Percentiles rank a stretch among this genome's conserved stretches.
phyloP scores from a whole-genome alignment of 92 coral and sea anemone species.

The Blastomussa wellsi region DNA sequence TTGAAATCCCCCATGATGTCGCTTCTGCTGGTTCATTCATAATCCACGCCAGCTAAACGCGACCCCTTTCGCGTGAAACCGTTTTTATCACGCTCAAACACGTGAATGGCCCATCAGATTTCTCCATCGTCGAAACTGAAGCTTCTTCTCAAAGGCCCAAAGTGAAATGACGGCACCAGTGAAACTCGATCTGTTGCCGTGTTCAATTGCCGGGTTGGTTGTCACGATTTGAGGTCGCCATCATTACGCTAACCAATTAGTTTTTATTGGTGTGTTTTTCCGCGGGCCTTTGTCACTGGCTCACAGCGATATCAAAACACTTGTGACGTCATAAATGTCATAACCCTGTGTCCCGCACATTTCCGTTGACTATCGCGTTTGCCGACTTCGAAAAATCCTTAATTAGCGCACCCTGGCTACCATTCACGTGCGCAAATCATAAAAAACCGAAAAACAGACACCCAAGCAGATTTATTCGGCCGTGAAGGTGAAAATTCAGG shows the following conservation, averaged over 20 bases:
- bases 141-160: conserved; percentile 7
- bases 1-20: conserved; percentile 46
- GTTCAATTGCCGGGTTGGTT: background rate
- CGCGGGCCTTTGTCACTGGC: conserved; percentile 26
- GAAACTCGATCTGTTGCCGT: conserved; percentile 9
- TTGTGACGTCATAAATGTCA: conserved; percentile 34
- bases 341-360: conserved; percentile 13
- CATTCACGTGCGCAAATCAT: background rate
- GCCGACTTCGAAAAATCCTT: conserved; percentile 6
- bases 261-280: conserved; percentile 34
- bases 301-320: conserved; percentile 20
- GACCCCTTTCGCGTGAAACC: conserved; percentile 14
- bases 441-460: background rate
- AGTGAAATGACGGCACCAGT: conserved; percentile 7
- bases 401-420: background rate
- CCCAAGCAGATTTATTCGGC: conserved; percentile 8
- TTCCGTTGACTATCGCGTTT: conserved; percentile 38
- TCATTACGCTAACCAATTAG: conserved; percentile 35
- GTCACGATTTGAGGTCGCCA: conserved; percentile 26
- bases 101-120: conserved; percentile 36
- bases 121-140: conserved; percentile 16
- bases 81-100: conserved; percentile 16
- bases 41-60: conserved; percentile 16
- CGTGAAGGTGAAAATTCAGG: conserved; percentile 18
- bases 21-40: background rate